Base-by-base conservation (phyloP, 2,888 invertebrate genomes). In the Xanthia icteritia region DNA sequence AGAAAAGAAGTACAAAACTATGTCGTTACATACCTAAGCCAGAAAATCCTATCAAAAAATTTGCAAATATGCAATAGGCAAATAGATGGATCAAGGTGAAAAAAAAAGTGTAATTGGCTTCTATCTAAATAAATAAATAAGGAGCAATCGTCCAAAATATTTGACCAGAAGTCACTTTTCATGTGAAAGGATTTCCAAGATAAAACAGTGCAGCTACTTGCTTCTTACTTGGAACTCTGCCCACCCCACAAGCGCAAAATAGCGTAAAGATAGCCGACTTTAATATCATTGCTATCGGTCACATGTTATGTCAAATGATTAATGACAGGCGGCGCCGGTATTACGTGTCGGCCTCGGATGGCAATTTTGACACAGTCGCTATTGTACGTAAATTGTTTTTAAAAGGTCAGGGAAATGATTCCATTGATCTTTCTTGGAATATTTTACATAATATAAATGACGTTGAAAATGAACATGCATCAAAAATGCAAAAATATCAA, bases 251-350 rank as follows among this genome's bases (percentile, higher is more conserved):
- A 81, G 42, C n/a, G 45, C 61, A 76, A 79, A 86, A 79, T 63
- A 86, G 79, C 81, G 79, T 82, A 48, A 82, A 80, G 78, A 88
- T 88, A 89, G 90, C 88, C 85, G 86, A 90, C 91, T 91, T 90
- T 89, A 91, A 90, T 90, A 90, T 90, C 90, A 88, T 86, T 90
- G 83, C 90, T 91, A 91, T 92, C 89, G 88, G 88, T 91, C 90
- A 90, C 90, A 89, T 88, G 89, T 91, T 89, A 90, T 90, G 89
- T 91, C 89, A 84, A 89, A 91, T 94, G 93, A 94, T 94, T 94
- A 92, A 94, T 93, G 92, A 90, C 85, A 76, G 56, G 36, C 73
- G n/a, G 48, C 73, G 85, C 64, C 70, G 68, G 73, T 80, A 93
- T 92, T 93, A 92, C 92, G 92, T 92, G 87, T 89, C 64, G 85